Evolutionary conservation across 2,797 vertebrate species (phyloP).

Genomic region (Melanotaenia pygmaea): DNA sequence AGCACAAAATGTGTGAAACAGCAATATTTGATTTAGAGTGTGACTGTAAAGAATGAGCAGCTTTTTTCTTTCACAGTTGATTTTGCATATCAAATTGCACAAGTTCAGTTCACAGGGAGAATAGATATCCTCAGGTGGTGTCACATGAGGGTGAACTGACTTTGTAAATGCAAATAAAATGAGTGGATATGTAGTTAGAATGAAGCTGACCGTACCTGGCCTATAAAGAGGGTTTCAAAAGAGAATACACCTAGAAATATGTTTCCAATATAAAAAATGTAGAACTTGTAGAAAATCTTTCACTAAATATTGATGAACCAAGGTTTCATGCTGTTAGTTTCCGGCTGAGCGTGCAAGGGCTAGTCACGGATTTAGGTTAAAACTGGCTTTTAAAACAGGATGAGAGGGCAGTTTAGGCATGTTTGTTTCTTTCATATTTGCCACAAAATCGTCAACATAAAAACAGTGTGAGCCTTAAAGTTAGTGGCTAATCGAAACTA

Average conservation of each 20-base stretch:
- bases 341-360: background rate
- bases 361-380: background rate
- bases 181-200: background rate
- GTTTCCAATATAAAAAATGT: background rate
- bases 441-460: background rate
- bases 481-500: background rate
- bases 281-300: background rate
- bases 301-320: background rate
- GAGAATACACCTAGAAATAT: background rate
- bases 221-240: background rate
- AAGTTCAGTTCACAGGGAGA: background rate
- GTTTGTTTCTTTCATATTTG: background rate
- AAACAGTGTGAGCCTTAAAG: background rate
- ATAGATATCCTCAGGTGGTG: background rate
- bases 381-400: slow-evolving; percentile 1
- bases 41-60: slow-evolving; percentile 1
- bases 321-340: background rate
- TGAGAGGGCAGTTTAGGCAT: background rate
- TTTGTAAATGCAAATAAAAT: background rate
- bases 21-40: background rate
- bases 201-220: background rate
- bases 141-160: background rate
- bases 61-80: background rate
- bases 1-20: slow-evolving; percentile 20
- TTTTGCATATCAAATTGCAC: background rate